Evolutionary conservation across 2,113 vertebrate species (phyloP), one percentile per base, ranked within the genome.

Genomic region (Corynorhinus townsendii): DNA sequence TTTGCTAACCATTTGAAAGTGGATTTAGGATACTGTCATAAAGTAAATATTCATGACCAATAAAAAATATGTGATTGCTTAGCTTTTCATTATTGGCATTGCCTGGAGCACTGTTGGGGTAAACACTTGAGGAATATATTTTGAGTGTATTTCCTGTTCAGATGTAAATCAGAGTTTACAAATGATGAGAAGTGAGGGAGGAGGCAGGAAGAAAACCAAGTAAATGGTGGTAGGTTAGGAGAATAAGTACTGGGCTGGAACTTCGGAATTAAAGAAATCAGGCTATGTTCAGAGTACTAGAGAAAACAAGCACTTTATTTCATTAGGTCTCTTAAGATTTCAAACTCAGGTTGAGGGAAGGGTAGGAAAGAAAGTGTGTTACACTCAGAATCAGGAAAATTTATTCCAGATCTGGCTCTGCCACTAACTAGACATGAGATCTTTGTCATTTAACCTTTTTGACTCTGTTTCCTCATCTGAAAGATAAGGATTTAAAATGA

Each of bases 81-180:
- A 76, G 54, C 40, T 91, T 52, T 94, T 96, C 75, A 64, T 80
- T 93, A 64, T 93, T 91, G 83, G 43, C 75, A 76, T 95, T 87
- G 52, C 83, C 81, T 69, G 35, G 4, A 86, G 89, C 45, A 87
- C 9, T 47, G 22, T 15, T 71, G 64, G 66, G 66, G 72, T 87
- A 90, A 93, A 96, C 52, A 94, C n/a, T 84, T 86, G 56, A 93
- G 16, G 49, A 83, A 68, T 94, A 66, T 75, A 72, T 81, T 95
- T 62, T 79, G 90, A 85, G 40, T 91, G 24, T 85, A 19, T 81
- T 97, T 95, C 86, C 89, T 95, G 80, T 84, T 96, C 72, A 95
- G 64, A 95, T 94, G 66, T 68, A 91, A 96, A 96, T 96, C 86
- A 89, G 66, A 69, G 38, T 91, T 96, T 94, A 52, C 64, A 68